A percentile compares a stretch with the other conserved stretches of the same genome.
These are phyloP conservation scores for Leptopilina myrica DNA, from an alignment of 2,888 invertebrate species.

Conservation along the genomic window DNA sequence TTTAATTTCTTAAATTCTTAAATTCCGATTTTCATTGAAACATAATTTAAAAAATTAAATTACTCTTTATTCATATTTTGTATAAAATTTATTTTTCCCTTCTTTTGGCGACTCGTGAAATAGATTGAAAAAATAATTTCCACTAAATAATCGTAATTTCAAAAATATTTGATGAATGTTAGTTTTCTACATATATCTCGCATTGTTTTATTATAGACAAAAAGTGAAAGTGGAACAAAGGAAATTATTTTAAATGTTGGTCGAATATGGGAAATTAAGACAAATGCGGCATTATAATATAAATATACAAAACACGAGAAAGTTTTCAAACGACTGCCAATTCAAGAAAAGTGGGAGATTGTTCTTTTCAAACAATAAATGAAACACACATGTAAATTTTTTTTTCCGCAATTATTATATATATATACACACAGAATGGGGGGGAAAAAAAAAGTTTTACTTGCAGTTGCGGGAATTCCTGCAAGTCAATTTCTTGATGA, in stretches of 20 bases:
- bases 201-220: neutral
- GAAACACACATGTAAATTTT: neutral
- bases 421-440: too few relatives aligned
- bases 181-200: neutral
- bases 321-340: conserved; percentile 11
- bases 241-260: conserved; percentile 46
- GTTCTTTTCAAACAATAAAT: neutral
- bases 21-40: too few relatives aligned
- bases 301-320: neutral
- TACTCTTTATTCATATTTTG: too few relatives aligned
- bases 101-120: too few relatives aligned
- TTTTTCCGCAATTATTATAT: neutral
- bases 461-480: neutral
- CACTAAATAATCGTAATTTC: too few relatives aligned
- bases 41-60: too few relatives aligned
- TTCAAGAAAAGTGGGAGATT: conserved; percentile 9
- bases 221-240: conserved; percentile 52
- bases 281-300: conserved; percentile 13
- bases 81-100: too few relatives aligned
- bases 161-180: neutral
- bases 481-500: too few relatives aligned
- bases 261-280: conserved; percentile 42
- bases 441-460: too few relatives aligned
- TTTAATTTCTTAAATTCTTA: too few relatives aligned
- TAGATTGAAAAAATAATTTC: too few relatives aligned